A percentile compares a stretch with the other conserved stretches of the same genome.
Conservation (phyloP, 2,888 invertebrate species). For the Cosmia trapezina region DNA sequence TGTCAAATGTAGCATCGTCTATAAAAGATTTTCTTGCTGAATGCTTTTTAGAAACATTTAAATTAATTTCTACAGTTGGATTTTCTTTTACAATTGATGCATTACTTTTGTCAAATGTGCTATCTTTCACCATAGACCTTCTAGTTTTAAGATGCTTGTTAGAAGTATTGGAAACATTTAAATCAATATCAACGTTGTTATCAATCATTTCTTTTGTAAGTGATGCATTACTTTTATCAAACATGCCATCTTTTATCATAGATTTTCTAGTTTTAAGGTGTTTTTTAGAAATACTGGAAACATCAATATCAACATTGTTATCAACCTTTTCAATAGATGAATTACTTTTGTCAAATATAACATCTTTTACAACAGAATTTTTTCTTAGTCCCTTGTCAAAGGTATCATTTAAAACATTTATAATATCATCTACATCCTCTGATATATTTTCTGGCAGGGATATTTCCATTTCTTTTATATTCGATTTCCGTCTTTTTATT, state of each 20-base stretch:
- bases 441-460: neutral
- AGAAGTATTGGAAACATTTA: slow-evolving; percentile 23
- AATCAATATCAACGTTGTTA: neutral
- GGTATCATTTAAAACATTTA: neutral
- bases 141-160: slow-evolving; percentile 21
- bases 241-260: neutral
- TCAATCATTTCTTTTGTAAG: slow-evolving; percentile 9
- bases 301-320: neutral
- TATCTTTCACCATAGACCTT: slow-evolving; percentile 45
- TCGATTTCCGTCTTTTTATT: slow-evolving; percentile 46
- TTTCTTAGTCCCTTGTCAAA: slow-evolving; percentile 21
- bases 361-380: slow-evolving; percentile 27
- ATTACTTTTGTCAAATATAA: slow-evolving; percentile 40
- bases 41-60: slow-evolving; percentile 10
- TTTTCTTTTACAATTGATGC: slow-evolving; percentile 10
- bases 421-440: neutral
- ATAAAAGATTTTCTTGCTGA: slow-evolving; percentile 38
- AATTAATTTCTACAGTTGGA: slow-evolving; percentile 5
- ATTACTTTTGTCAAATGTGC: slow-evolving; percentile 43
- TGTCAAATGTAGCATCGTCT: slow-evolving; percentile 53
- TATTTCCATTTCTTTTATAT: slow-evolving; percentile 23
- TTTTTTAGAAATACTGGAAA: neutral
- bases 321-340: slow-evolving; percentile 10
- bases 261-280: neutral
- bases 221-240: slow-evolving; percentile 1